A percentile compares a stretch with the other conserved stretches of the same genome.
phyloP scores from a whole-genome alignment of 1,140 invertebrate species.

The Drosophila quadrilineata region DNA sequence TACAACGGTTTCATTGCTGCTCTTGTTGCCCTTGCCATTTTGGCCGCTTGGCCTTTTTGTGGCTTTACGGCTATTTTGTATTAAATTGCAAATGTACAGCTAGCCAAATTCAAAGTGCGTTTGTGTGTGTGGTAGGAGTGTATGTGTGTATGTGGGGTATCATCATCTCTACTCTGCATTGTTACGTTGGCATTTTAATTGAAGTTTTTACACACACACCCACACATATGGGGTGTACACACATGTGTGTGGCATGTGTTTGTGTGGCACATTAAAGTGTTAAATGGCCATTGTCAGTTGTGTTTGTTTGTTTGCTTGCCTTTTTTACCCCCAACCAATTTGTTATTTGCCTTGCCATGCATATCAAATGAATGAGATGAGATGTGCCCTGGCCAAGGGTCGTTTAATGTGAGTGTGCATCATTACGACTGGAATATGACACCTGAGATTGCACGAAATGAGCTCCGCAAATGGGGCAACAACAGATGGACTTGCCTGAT shows the following conservation, averaged over 20 bases:
- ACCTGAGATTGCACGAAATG: constrained; percentile 47
- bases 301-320: constrained; percentile 15
- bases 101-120: constrained; percentile 1
- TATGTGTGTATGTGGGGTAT: too few relatives aligned
- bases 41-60: constrained; percentile 47
- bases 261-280: constrained; percentile 52
- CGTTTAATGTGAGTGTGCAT: constrained; percentile 19
- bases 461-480: constrained; percentile 2
- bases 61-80: constrained; percentile 59
- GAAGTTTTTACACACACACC: constrained; percentile 42
- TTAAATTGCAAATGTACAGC: constrained; percentile 58
- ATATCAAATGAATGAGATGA: constrained; percentile 50
- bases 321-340: neutral
- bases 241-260: neutral
- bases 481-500: neutral
- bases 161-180: constrained; percentile 46
- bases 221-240: neutral
- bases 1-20: constrained; percentile 27
- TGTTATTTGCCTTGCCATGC: constrained; percentile 31
- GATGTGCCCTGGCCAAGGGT: neutral
- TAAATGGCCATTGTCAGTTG: constrained; percentile 46
- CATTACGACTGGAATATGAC: constrained; percentile 53
- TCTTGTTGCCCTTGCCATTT: constrained; percentile 3
- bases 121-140: too few relatives aligned
- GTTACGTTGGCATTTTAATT: constrained; percentile 61